A percentile compares a stretch with the other conserved stretches of the same genome.
These are phyloP conservation scores for Eupithecia dodoneata DNA, from an alignment of 2,888 invertebrate species.

Conservation along the genomic window DNA sequence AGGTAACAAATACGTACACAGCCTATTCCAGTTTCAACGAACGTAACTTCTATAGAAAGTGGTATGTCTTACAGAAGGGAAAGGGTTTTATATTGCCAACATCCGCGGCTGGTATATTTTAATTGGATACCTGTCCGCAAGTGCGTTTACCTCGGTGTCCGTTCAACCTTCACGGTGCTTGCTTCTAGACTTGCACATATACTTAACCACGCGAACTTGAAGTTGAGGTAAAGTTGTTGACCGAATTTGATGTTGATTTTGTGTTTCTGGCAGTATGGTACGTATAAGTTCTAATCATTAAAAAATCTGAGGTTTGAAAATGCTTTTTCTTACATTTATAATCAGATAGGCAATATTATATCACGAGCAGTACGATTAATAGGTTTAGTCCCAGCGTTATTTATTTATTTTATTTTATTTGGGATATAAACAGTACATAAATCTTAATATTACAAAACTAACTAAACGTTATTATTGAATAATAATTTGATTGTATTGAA, in stretches of 20 bases:
- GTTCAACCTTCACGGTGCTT: slow-evolving; percentile 41
- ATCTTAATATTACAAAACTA: too few relatives aligned
- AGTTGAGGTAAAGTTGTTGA: slow-evolving; percentile 14
- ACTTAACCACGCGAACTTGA: slow-evolving; percentile 30
- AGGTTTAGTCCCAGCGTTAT: background rate
- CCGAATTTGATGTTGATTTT: slow-evolving; percentile 1
- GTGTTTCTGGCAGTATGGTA: background rate
- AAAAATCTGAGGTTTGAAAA: background rate
- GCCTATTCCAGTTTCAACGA: slow-evolving; percentile 55
- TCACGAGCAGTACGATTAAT: background rate
- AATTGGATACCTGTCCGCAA: slow-evolving; percentile 45
- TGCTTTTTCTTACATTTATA: background rate
- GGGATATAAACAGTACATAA: too few relatives aligned
- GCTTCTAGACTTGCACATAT: slow-evolving; percentile 24
- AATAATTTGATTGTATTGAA: too few relatives aligned
- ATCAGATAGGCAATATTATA: background rate
- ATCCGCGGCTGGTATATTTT: slow-evolving; percentile 50
- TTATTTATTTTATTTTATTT: too few relatives aligned
- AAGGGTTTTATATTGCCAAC: slow-evolving; percentile 53
- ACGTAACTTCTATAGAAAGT: slow-evolving; percentile 62
- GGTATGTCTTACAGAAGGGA: slow-evolving; percentile 53
- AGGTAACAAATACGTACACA: slow-evolving; percentile 2
- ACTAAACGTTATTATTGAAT: too few relatives aligned
- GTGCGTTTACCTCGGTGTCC: slow-evolving; percentile 42
- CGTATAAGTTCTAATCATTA: background rate